phyloP scores from a whole-genome alignment of 1,140 invertebrate species.

The Pantala flavescens region DNA sequence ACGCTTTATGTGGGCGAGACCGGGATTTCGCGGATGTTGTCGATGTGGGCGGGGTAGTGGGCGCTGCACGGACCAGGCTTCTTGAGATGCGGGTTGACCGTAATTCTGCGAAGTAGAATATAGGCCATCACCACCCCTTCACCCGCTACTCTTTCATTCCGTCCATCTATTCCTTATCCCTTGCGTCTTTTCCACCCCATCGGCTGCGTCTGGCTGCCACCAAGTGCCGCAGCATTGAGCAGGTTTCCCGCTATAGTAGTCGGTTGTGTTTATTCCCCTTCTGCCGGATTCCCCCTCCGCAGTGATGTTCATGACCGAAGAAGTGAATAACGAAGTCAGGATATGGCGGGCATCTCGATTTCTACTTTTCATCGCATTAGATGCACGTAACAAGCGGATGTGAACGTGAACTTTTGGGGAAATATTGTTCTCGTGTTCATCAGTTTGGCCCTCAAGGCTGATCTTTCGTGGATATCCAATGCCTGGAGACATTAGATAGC shows the following conservation, averaged over 20 bases:
- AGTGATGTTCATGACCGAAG: not conserved
- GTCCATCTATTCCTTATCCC: not conserved
- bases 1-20: not conserved
- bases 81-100: conserved; percentile 2
- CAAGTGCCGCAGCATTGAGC: not conserved
- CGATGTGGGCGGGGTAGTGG: conserved; percentile 1
- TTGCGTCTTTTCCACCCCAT: not conserved
- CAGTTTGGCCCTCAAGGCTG: no score
- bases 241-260: not conserved
- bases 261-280: not conserved
- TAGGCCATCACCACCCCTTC: not conserved
- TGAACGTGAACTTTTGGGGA: no score
- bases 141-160: not conserved
- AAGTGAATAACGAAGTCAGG: not conserved
- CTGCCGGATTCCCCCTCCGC: not conserved
- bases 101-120: not conserved
- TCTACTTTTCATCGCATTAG: no score
- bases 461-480: no score
- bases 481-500: no score
- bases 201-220: not conserved
- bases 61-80: not conserved
- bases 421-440: no score
- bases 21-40: not conserved
- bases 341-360: no score
- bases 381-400: no score